These are phyloP conservation scores for Eulemur coronatus DNA, from an alignment of 2,797 vertebrate genomes.

Conservation along the genomic window DNA sequence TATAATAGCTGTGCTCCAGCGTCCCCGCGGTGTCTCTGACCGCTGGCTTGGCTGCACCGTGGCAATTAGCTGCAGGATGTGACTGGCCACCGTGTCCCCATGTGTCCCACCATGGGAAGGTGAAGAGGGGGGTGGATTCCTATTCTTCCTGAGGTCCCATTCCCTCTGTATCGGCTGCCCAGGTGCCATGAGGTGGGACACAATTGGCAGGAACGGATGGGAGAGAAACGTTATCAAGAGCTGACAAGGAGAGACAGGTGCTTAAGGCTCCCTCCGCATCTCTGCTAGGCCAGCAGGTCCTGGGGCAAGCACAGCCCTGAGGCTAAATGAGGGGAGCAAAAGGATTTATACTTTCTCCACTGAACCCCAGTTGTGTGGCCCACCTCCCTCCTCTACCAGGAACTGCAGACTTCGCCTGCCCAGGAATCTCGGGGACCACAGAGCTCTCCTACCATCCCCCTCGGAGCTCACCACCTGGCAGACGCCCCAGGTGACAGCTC, in stretches of 20 bases:
- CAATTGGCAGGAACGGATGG: background rate
- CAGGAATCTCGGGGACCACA: too few relatives aligned
- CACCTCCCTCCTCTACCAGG: background rate
- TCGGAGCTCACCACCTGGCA: background rate
- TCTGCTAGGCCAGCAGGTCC: background rate
- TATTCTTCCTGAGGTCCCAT: background rate
- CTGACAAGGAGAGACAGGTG: background rate
- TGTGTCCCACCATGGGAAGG: rapidly evolving
- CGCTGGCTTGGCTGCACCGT: background rate
- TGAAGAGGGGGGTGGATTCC: background rate
- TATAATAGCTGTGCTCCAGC: background rate
- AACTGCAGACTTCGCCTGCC: background rate
- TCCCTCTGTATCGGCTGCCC: background rate
- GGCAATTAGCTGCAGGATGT: background rate
- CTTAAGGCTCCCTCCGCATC: background rate
- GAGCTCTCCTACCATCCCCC: background rate
- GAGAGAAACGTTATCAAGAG: background rate
- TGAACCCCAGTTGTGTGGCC: background rate
- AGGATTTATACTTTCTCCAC: background rate
- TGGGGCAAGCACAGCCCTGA: background rate
- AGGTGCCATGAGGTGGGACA: background rate
- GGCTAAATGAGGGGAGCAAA: background rate
- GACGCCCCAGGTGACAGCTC: background rate
- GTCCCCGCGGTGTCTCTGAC: background rate
- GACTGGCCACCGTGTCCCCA: background rate